These are phyloP conservation scores for Noturus placidus DNA, from an alignment of 2,113 vertebrate species.

Conservation along the genomic window DNA sequence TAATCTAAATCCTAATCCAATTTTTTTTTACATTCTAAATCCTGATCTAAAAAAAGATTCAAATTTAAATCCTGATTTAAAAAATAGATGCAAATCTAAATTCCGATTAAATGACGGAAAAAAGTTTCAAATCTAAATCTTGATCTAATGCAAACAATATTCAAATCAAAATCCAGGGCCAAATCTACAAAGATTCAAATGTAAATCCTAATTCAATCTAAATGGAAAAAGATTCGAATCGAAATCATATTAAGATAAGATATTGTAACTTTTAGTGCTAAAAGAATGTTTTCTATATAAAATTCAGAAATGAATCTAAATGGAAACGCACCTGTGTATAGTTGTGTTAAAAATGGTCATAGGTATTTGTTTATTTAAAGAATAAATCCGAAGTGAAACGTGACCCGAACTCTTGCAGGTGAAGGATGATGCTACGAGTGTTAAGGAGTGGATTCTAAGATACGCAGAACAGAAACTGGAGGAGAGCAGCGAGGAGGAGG, in stretches of 20 bases:
- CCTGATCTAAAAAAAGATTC: background rate
- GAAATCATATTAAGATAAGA: background rate
- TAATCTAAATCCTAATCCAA: background rate
- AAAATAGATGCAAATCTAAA: background rate
- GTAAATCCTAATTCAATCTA: background rate
- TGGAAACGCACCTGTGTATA: background rate
- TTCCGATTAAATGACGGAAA: background rate
- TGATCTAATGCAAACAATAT: background rate
- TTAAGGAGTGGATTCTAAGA: constrained; percentile 94
- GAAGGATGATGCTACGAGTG: constrained; percentile 72
- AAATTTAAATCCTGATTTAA: background rate
- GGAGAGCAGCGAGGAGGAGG: constrained; percentile 77
- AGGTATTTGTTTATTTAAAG: background rate
- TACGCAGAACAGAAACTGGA: constrained; percentile 86
- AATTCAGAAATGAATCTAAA: background rate
- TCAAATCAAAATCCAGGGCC: background rate
- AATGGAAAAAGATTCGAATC: background rate
- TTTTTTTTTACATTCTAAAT: background rate
- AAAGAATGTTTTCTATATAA: background rate
- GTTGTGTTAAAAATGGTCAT: background rate
- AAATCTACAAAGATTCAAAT: background rate
- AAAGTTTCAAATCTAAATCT: background rate
- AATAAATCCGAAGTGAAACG: background rate
- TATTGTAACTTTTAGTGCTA: background rate
- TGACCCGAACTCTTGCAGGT: constrained; percentile 41